These are phyloP conservation scores for Tenrec ecaudatus DNA, from an alignment of 2,113 vertebrate genomes.

Conservation along the genomic window DNA sequence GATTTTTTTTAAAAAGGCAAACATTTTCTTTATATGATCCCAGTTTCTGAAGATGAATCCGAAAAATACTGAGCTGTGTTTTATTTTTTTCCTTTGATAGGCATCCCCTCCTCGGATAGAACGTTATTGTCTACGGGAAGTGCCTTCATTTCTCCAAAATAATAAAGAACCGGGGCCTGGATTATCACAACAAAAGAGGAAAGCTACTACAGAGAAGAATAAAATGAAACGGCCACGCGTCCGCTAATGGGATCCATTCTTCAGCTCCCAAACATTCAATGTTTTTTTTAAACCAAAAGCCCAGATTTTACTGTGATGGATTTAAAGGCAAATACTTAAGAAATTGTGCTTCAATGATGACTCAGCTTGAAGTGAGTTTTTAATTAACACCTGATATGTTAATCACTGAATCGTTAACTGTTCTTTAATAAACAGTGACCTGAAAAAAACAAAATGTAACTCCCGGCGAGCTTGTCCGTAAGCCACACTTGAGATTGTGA, in stretches of 20 bases:
- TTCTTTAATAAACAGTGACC: conserved; percentile 51
- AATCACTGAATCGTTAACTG: conserved; percentile 63
- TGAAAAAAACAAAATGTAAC: background rate
- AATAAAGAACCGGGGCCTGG: conserved; percentile 77
- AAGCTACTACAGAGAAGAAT: conserved; percentile 86
- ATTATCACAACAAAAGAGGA: conserved; percentile 93
- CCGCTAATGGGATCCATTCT: conserved; percentile 78
- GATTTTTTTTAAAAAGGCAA: too few species aligned
- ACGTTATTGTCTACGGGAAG: conserved; percentile 89
- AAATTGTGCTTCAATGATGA: background rate
- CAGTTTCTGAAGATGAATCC: background rate
- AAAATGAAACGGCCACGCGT: conserved; percentile 89
- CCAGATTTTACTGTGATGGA: conserved; percentile 43
- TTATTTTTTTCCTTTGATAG: conserved; percentile 82
- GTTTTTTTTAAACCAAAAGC: conserved; percentile 68
- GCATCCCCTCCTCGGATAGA: conserved; percentile 91
- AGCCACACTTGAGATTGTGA: background rate
- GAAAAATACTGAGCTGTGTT: background rate
- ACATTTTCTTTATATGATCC: too few species aligned
- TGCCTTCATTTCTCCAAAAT: conserved; percentile 76
- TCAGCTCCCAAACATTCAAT: conserved; percentile 16
- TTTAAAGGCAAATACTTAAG: conserved; percentile 57
- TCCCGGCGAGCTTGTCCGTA: background rate
- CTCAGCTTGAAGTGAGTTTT: conserved; percentile 28
- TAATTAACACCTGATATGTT: conserved; percentile 60